A percentile compares a stretch with the other conserved stretches of the same genome.
Evolutionary conservation across 2,113 vertebrate species (phyloP).

Genomic region (Ctenomys sociabilis): DNA sequence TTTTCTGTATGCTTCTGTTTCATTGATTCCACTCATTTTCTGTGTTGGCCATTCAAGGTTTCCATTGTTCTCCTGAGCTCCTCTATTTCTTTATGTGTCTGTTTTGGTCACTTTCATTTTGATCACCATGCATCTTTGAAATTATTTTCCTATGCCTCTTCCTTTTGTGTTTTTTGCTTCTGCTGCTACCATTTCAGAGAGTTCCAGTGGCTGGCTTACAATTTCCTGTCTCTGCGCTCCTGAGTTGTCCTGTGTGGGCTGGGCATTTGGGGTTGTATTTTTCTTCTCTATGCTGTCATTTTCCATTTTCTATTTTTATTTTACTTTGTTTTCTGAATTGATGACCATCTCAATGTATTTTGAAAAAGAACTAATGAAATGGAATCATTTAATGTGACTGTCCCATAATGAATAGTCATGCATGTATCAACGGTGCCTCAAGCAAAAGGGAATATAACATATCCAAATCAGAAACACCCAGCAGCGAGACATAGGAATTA

Average conservation of each 20-base stretch:
- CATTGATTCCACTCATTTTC: not conserved
- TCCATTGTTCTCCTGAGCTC: not conserved
- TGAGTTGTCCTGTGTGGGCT: not conserved
- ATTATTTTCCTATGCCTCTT: not conserved
- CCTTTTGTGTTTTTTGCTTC: not conserved
- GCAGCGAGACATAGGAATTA: not conserved
- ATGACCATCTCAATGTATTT: not conserved
- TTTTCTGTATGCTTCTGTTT: not conserved
- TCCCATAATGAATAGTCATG: not conserved
- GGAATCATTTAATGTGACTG: not conserved
- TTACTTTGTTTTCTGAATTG: not conserved
- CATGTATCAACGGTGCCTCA: not conserved
- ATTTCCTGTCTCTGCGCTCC: not conserved
- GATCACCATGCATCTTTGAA: not conserved
- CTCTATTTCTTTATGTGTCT: not conserved
- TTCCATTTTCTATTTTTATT: not conserved
- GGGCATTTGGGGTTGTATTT: not conserved
- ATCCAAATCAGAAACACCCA: not conserved
- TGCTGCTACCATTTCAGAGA: not conserved
- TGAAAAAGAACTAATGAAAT: not conserved
- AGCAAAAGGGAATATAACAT: not conserved
- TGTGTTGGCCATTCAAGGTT: not conserved
- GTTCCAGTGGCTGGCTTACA: no score
- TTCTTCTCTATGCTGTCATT: not conserved
- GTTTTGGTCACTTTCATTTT: not conserved